Base-by-base conservation (phyloP, 2,888 invertebrate genomes). In the Zaprionus lineosus region DNA sequence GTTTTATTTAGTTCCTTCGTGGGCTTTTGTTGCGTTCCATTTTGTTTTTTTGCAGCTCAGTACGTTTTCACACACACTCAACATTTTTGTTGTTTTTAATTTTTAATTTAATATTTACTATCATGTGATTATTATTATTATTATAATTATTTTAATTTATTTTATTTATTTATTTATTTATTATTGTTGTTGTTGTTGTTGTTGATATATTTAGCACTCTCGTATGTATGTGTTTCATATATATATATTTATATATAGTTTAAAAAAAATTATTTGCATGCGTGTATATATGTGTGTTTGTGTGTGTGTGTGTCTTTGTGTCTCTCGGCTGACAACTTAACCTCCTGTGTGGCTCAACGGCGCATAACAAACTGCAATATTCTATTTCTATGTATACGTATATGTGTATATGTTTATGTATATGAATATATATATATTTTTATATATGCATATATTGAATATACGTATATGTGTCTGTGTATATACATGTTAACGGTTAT, bases 1-100 rank as follows among this genome's bases (percentile, higher is more conserved):
- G 46, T 59, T 51, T 53, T 63, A 47, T 43, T 31, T 51, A 16
- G 48, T 33, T 51, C 37, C 47, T 62, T 47, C 68, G 51, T 67
- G 57, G 47, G 50, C 44, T 28, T 51, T 66, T 56, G 46, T 58
- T 53, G 43, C 24, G 33, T 57, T n/a, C n/a, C n/a, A n/a, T n/a
- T n/a, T n/a, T 18, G 21, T 2, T 67, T 29, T 9, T 36, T 41
- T 51, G 47, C 33, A 51, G 36, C 48, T 62, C 61, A 64, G 53
- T 46, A 56, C 55, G 39, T 51, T 50, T 50, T 26, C 44, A 46
- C 48, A 58, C 51, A 67, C 63, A 57, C 34, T 51, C 40, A 58
- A 58, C 48, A 47, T 11, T 26, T 43, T 16, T 26, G 6, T 39
- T 29, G 11, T 12, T 48, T 11, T 1, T n/a, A n/a, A n/a, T n/a